Base-by-base conservation (phyloP, 2,113 vertebrate species). In the Daphoenositta chrysoptera region DNA sequence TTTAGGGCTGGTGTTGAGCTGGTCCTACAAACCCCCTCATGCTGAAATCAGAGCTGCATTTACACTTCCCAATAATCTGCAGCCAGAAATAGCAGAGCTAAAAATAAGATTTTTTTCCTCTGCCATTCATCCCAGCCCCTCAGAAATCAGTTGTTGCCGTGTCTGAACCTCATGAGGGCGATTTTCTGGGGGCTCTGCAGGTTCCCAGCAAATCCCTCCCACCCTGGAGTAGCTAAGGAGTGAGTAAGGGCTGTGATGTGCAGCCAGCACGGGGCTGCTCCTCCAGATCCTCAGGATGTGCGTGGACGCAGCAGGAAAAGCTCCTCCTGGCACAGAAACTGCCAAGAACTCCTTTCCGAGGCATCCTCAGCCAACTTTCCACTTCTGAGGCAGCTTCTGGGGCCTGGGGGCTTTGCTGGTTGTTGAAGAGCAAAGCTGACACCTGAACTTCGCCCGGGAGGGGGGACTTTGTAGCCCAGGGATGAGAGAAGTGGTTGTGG, bases 31-130 rank as follows among this genome's bases (percentile, higher is more conserved):
- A 44, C 28, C 44, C 71, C 11, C 0, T 22, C 26, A 15, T 2
- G 11, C 20, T 70, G 42, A 31, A 57, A 73, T 45, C 42, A 39
- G 51, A 69, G 24, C 26, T 21, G 16, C 39, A n/a, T 50, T 78
- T 48, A 26, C 23, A 56, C 12, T 12, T 17, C 79, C 61, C 60
- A 22, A 23, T 87, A 35, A 50, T 11, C 26, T 37, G 40, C 65
- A 73, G 50, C 45, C 72, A 89, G 84, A 80, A 87, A 81, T 14
- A 87, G 72, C 31, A 56, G 8, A 50, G 81, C 58, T 93, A 92
- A 76, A 89, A 89, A 76, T 69, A 78, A 73, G 15, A 13, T 54
- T 53, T 31, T 53, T 31, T 75, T 42, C 44, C 40, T 73, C 51
- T 91, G 50, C 53, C 27, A n/a, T 80, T 64, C 44, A 45, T 11